A percentile compares a stretch with the other conserved stretches of the same genome.
These are phyloP conservation scores for Phaetusa simplex DNA, from an alignment of 2,113 vertebrate species.

Conservation along the genomic window DNA sequence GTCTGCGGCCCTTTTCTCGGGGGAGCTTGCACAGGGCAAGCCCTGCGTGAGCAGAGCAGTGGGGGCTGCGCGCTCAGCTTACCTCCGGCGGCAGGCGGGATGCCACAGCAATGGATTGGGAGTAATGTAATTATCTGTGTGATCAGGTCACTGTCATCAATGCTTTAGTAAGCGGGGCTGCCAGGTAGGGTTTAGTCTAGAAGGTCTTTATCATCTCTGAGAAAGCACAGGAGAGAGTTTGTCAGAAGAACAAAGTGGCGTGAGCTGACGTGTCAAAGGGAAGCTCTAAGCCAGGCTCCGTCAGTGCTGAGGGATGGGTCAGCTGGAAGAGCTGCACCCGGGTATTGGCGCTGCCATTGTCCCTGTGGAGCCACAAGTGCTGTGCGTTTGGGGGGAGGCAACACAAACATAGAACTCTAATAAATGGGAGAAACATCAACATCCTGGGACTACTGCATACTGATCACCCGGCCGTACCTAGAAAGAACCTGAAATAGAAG, in stretches of 20 bases:
- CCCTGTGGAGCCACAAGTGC: fast-evolving
- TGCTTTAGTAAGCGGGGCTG: background rate
- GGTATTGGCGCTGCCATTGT: background rate
- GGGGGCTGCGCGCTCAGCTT: background rate
- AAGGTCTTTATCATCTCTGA: background rate
- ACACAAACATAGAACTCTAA: background rate
- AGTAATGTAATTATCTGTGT: too few relatives aligned
- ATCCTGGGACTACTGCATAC: fast-evolving
- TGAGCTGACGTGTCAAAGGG: background rate
- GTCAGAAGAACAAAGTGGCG: too few relatives aligned
- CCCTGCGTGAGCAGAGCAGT: too few relatives aligned
- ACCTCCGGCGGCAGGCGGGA: background rate
- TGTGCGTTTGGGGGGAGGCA: fast-evolving
- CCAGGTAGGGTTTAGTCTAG: background rate
- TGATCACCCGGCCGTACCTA: background rate
- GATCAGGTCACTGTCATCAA: background rate
- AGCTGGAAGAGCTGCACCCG: background rate
- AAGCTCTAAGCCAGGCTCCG: too few relatives aligned
- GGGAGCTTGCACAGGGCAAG: too few relatives aligned
- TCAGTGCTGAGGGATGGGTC: background rate
- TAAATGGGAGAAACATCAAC: fast-evolving
- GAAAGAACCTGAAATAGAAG: background rate
- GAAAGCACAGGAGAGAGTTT: background rate
- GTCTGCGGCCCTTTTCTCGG: too few relatives aligned
- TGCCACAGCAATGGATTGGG: fast-evolving